Evolutionary conservation across 2,888 invertebrate genomes (phyloP), one percentile per base, ranked within the genome.

Genomic region (Conus canariensis): DNA sequence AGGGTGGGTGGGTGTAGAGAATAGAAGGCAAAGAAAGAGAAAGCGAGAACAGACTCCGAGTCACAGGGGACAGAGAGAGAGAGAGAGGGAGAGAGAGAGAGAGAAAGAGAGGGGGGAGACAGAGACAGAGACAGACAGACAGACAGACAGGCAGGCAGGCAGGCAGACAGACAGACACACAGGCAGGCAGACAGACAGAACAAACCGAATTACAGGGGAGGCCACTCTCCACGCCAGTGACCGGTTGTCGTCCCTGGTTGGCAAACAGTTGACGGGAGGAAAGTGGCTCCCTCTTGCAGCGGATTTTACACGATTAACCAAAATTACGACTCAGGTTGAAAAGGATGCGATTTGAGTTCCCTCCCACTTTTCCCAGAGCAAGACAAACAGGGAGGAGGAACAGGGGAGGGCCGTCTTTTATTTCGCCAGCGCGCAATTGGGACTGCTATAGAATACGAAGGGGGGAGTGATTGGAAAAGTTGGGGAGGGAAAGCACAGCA

Each of bases 121-220:
- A 58, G 82, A 58, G 10, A 22, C 22, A 58, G 56, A 83, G 77
- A 10, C 0, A 16, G 30, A 77, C 4, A 16, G 25, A 8, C 22
- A 56, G 25, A 19, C 22, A 58, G 56, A 83, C 9, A 8, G n/a
- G n/a, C n/a, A n/a, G n/a, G n/a, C n/a, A 80, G 30, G 10, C 16
- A 25, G 77, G 4, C 25, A 58, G 82, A n/a, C 19, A 22, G 58
- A 22, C 19, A 83, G 77, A 1, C 8, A 16, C 12, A 77, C 12
- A 16, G 25, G 5, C 19, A 56, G 25, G 7, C 56, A 58, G 56
- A 83, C 8, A 8, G 19, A 22, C 58, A 83, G 25, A 19, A 83
- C 10, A 19, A 89, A 89, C 83, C 85, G 89, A 89, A 89, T 89
- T 89, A 89, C 83, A 89, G 58, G 89, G 89, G 89, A 89, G 85